A percentile compares a stretch with the other conserved stretches of the same genome.
Conservation (phyloP, 2,888 invertebrate genomes). For the Agrenia bidenticulata region DNA sequence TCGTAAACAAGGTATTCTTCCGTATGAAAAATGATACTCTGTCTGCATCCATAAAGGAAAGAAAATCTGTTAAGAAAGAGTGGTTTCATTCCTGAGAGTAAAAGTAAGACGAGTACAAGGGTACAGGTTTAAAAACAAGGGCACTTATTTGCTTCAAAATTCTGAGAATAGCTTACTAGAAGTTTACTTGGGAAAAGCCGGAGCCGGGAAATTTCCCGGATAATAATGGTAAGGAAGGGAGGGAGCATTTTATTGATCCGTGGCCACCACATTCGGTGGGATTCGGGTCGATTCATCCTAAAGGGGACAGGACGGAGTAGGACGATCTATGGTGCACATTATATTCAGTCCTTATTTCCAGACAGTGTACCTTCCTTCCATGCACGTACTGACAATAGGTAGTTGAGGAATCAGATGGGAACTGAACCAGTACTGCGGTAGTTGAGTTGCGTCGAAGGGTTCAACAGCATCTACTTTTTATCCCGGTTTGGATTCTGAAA, state of each 20-base stretch:
- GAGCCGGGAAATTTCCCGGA: conserved; percentile 7
- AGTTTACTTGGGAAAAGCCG: neutral
- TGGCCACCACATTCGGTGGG: conserved; percentile 34
- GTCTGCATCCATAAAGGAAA: too few relatives aligned
- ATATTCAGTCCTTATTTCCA: neutral
- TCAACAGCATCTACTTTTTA: neutral
- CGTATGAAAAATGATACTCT: too few relatives aligned
- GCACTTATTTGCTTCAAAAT: too few relatives aligned
- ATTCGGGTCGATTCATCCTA: conserved; percentile 44
- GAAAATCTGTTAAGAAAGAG: too few relatives aligned
- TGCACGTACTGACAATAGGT: conserved; percentile 2
- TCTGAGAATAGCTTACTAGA: too few relatives aligned
- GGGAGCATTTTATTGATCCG: conserved; percentile 16
- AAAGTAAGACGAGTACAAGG: too few relatives aligned
- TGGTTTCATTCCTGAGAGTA: too few relatives aligned
- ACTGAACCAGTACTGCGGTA: conserved; percentile 17
- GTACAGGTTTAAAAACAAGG: too few relatives aligned
- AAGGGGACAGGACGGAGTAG: conserved; percentile 10
- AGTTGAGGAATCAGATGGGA: conserved; percentile 13
- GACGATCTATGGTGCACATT: neutral
- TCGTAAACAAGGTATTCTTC: too few relatives aligned
- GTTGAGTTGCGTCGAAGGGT: conserved; percentile 20
- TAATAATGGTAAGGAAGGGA: neutral
- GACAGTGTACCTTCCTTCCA: neutral
- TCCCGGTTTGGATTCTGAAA: too few relatives aligned